Evolutionary conservation across 2,888 invertebrate genomes (phyloP).

Genomic region (Lepidocyrtinus sp.): DNA sequence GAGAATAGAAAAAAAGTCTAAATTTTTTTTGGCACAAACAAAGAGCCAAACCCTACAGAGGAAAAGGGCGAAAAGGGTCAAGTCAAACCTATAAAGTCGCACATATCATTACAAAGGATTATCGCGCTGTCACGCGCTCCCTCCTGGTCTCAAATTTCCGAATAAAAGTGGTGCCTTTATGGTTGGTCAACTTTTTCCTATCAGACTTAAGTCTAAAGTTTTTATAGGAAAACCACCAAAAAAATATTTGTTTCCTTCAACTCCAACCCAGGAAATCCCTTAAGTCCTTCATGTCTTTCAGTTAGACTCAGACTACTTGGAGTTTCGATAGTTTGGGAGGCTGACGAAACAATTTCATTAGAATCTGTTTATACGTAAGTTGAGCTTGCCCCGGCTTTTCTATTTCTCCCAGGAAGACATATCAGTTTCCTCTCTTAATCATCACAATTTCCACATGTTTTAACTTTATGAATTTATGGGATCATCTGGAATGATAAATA

Average conservation of each 20-base stretch:
- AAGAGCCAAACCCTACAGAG: no score
- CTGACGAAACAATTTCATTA: no score
- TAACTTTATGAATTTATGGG: conserved; percentile 58
- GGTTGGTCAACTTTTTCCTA: conserved; percentile 33
- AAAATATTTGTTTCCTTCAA: background rate
- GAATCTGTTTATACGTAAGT: conserved; percentile 37
- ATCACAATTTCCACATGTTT: conserved; percentile 49
- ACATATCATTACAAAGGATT: conserved; percentile 33
- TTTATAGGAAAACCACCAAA: background rate
- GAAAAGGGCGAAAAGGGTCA: no score
- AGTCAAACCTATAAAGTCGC: conserved; percentile 21
- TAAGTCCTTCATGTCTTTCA: conserved; percentile 3
- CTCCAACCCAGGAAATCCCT: background rate
- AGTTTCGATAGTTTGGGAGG: no score
- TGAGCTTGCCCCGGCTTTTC: conserved; percentile 26
- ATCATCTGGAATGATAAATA: conserved; percentile 54
- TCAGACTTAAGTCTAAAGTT: background rate
- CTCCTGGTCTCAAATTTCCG: no score
- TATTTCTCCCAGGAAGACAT: no score
- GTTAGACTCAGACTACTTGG: background rate
- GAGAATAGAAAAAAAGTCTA: background rate
- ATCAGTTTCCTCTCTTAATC: no score
- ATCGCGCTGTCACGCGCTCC: conserved; percentile 27
- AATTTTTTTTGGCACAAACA: conserved; percentile 18
- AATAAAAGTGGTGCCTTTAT: no score